Evolutionary conservation across 2,888 invertebrate genomes (phyloP).

Genomic region (Fragum fragum): DNA sequence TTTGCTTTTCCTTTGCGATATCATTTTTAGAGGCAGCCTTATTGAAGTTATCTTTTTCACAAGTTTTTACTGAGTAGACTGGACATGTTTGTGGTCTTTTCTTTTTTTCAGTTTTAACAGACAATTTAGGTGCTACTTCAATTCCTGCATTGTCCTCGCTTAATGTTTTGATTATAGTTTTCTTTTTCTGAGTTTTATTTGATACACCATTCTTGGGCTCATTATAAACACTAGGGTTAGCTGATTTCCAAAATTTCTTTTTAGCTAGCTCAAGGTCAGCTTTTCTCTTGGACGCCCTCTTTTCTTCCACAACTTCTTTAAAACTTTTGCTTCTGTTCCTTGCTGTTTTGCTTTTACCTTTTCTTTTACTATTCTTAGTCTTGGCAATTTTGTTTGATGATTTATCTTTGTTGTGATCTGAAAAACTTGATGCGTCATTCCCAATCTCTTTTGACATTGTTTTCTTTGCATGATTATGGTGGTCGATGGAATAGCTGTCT

Average conservation of each 20-base stretch:
- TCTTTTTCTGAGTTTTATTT: neutral
- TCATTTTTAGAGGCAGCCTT: neutral
- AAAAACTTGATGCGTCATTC: no score
- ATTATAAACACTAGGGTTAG: neutral
- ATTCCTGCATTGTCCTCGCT: neutral
- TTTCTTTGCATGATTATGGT: no score
- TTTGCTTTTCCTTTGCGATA: neutral
- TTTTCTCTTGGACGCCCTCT: conserved; percentile 38
- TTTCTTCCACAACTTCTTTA: conserved; percentile 51
- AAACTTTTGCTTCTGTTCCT: conserved; percentile 34
- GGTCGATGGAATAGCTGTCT: no score
- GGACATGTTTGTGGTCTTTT: conserved; percentile 4
- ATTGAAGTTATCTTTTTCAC: neutral
- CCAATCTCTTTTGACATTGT: no score
- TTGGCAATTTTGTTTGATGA: no score
- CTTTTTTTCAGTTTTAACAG: neutral
- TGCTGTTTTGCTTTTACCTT: neutral
- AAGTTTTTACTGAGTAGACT: neutral
- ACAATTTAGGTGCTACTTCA: neutral
- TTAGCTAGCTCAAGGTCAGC: conserved; percentile 18
- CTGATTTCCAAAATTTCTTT: conserved; percentile 35
- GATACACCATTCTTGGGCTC: no score
- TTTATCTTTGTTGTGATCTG: no score
- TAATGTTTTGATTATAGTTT: conserved; percentile 7
- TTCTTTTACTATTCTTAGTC: neutral